A percentile compares a stretch with the other conserved stretches of the same genome.
Conservation (phyloP, 2,888 invertebrate species). For the Lymantria monacha region DNA sequence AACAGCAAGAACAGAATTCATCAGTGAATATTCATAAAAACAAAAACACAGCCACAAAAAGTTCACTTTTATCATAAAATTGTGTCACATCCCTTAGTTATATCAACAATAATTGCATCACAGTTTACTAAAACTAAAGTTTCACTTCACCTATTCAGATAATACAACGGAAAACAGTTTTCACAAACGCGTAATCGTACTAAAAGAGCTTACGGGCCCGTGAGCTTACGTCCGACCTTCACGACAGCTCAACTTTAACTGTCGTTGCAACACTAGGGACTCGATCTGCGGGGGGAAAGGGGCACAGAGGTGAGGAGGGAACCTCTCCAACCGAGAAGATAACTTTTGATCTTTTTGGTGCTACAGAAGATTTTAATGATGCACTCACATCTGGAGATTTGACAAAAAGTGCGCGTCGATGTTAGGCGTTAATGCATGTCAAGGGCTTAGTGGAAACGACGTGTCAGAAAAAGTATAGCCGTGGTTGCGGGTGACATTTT, state of each 20-base stretch:
- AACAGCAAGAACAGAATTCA: slow-evolving; percentile 30
- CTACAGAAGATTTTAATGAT: slow-evolving; percentile 79
- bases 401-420: slow-evolving; percentile 64
- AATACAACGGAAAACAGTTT: slow-evolving; percentile 68
- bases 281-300: slow-evolving; percentile 51
- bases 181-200: slow-evolving; percentile 42
- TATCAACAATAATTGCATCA: slow-evolving; percentile 46
- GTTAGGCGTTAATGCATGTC: slow-evolving; percentile 81
- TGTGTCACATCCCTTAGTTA: slow-evolving; percentile 42
- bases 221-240: slow-evolving; percentile 45
- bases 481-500: slow-evolving; percentile 76
- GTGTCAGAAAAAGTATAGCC: slow-evolving; percentile 69
- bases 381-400: slow-evolving; percentile 75
- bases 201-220: slow-evolving; percentile 50
- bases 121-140: slow-evolving; percentile 59
- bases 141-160: slow-evolving; percentile 74
- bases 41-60: slow-evolving; percentile 54
- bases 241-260: slow-evolving; percentile 65
- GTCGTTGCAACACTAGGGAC: slow-evolving; percentile 49
- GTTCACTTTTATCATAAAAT: slow-evolving; percentile 44
- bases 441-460: slow-evolving; percentile 71
- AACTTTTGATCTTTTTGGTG: slow-evolving; percentile 81
- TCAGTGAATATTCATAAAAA: slow-evolving; percentile 40
- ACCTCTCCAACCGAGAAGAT: slow-evolving; percentile 70
- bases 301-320: slow-evolving; percentile 54